Base-by-base conservation (phyloP, 2,888 invertebrate genomes). In the Drosophila mayaguana region DNA sequence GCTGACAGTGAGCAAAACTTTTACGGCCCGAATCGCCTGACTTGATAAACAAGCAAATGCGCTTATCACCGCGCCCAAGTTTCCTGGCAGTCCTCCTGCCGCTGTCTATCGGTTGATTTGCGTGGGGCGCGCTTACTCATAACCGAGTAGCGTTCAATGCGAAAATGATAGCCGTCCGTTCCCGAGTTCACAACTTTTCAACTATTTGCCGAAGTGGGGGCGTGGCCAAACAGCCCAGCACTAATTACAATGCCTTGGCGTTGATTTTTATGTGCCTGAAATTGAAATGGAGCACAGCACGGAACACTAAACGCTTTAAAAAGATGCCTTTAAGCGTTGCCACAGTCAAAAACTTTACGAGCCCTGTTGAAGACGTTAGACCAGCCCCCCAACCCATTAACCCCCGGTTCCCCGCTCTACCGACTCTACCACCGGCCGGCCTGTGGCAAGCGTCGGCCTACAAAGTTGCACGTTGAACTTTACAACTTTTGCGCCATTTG, bases 31-130 rank as follows among this genome's bases (percentile, higher is more conserved):
- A 36, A 57, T 63, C 72, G 73, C 59, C 72, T 71, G 66, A 76
- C 81, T 86, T 81, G 87, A 88, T 84, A 84, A 84, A 84, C 84
- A 84, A 79, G 89, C 84, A 84, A 84, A 84, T 84, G 87, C 89
- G 89, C 84, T 88, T 84, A 84, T 84, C 84, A 88, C 86, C 80
- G 63, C 36, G 6, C 42, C 62, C 54, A 70, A 71, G 67, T 69
- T 65, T 46, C 32, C 67, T 51, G 20, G 12, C 50, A 20, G 50
- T 42, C 55, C 42, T 40, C 32, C 46, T 25, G 25, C 50, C 42
- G n/a, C 55, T 50, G 55, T 67, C 70, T 34, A 70, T 75, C 73
- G 66, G 63, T 65, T 68, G 66, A 32, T 40, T 25, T 48, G 32
- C 22, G 63, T 50, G 20, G 36, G 45, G 43, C 76, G 81, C 75